These are phyloP conservation scores for Mesocricetus auratus DNA, from an alignment of 2,113 vertebrate species.

Conservation along the genomic window DNA sequence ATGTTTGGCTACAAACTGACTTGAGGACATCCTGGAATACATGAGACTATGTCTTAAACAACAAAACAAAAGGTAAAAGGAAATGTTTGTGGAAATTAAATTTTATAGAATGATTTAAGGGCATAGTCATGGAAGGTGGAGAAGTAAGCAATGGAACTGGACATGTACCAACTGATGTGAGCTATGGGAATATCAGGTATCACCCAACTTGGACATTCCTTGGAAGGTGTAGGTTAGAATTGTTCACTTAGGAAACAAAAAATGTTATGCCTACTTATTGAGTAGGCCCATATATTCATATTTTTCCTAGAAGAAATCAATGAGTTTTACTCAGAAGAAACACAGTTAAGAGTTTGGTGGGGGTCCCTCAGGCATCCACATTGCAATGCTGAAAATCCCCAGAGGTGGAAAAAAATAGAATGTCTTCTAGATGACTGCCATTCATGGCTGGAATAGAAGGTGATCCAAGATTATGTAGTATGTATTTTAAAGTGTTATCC, in stretches of 20 bases:
- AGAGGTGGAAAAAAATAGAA: background rate
- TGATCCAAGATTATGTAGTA: background rate
- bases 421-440: background rate
- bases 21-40: background rate
- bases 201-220: background rate
- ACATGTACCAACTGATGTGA: background rate
- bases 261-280: background rate
- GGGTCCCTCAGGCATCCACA: background rate
- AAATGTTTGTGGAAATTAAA: background rate
- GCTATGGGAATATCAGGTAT: background rate
- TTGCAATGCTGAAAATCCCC: background rate
- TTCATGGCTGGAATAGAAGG: background rate
- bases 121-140: background rate
- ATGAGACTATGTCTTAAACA: background rate
- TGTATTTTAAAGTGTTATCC: background rate
- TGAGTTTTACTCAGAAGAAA: background rate
- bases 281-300: background rate
- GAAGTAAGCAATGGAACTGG: background rate
- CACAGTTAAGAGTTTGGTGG: background rate
- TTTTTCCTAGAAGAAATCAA: background rate
- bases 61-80: background rate
- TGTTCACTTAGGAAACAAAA: background rate
- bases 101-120: background rate
- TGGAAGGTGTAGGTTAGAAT: background rate
- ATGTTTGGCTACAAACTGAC: background rate